Percentiles rank a stretch among this genome's conserved stretches.
These are phyloP conservation scores for Chitala chitala DNA, from an alignment of 2,113 vertebrate genomes.

Conservation along the genomic window DNA sequence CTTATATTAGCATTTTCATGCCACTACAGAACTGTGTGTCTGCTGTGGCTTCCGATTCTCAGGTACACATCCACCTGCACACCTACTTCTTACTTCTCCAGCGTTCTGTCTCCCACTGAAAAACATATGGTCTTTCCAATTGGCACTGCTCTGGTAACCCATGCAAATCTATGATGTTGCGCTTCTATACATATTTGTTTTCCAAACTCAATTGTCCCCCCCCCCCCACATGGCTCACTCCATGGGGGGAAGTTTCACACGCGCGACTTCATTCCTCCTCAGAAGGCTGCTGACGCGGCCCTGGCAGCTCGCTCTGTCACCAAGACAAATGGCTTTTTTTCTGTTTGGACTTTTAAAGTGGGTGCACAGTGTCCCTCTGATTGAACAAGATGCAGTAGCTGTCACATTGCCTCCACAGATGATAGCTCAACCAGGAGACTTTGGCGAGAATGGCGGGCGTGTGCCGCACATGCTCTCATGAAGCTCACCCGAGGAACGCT, in stretches of 20 bases:
- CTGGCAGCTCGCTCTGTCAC: not conserved
- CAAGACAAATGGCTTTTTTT: not conserved
- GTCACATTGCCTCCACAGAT: not conserved
- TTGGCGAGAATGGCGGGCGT: not conserved
- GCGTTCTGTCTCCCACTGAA: not conserved
- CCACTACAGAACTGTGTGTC: too few relatives aligned
- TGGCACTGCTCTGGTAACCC: not conserved
- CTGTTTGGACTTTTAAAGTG: not conserved
- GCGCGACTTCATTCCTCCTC: not conserved
- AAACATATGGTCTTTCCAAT: not conserved
- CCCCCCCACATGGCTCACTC: not conserved
- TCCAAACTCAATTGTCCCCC: not conserved
- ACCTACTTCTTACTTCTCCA: not conserved
- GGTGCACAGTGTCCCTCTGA: not conserved
- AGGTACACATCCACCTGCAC: not conserved
- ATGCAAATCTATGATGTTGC: not conserved
- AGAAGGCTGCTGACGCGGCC: not conserved
- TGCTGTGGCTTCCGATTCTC: too few relatives aligned
- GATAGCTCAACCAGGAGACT: not conserved
- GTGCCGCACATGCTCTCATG: not conserved
- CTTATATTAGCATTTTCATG: not conserved
- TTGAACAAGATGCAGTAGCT: not conserved
- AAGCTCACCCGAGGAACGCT: not conserved
- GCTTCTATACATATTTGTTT: not conserved
- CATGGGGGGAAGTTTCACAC: not conserved